These are phyloP conservation scores for Cydia amplana DNA, from an alignment of 1,140 invertebrate genomes.

Conservation along the genomic window DNA sequence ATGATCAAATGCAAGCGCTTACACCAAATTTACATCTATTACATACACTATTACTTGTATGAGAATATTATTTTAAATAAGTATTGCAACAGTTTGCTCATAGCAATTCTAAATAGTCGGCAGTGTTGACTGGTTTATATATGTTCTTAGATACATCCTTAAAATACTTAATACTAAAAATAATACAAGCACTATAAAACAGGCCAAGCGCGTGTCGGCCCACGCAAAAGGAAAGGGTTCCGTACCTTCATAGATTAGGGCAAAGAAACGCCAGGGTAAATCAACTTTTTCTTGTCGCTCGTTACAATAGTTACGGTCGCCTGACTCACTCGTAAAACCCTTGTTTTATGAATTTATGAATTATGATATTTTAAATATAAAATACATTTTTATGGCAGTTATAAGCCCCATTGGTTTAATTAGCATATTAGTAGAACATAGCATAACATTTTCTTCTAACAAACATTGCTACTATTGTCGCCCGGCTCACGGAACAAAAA, in stretches of 20 bases:
- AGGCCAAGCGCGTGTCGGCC: background rate
- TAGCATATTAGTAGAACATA: too few relatives aligned
- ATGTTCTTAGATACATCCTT: conserved; percentile 32
- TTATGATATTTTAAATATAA: too few relatives aligned
- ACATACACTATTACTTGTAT: conserved; percentile 43
- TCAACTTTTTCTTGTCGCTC: too few relatives aligned
- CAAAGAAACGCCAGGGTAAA: too few relatives aligned
- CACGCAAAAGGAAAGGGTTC: background rate
- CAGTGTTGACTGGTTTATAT: conserved; percentile 69
- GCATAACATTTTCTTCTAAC: too few relatives aligned
- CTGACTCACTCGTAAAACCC: too few relatives aligned
- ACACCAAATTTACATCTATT: conserved; percentile 43
- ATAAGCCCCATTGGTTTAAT: too few relatives aligned
- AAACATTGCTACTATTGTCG: too few relatives aligned
- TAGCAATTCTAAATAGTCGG: conserved; percentile 64
- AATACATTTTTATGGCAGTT: too few relatives aligned
- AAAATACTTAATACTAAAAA: conserved; percentile 14
- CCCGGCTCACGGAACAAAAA: too few relatives aligned
- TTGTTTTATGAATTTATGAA: too few relatives aligned
- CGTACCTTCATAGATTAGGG: background rate
- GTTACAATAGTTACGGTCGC: too few relatives aligned
- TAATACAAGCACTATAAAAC: conserved; percentile 7
- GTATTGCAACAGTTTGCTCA: conserved; percentile 68
- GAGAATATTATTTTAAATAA: conserved; percentile 54
- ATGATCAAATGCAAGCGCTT: conserved; percentile 18